These are phyloP conservation scores for Uropsilus gracilis DNA, from an alignment of 2,113 vertebrate genomes.

Conservation along the genomic window DNA sequence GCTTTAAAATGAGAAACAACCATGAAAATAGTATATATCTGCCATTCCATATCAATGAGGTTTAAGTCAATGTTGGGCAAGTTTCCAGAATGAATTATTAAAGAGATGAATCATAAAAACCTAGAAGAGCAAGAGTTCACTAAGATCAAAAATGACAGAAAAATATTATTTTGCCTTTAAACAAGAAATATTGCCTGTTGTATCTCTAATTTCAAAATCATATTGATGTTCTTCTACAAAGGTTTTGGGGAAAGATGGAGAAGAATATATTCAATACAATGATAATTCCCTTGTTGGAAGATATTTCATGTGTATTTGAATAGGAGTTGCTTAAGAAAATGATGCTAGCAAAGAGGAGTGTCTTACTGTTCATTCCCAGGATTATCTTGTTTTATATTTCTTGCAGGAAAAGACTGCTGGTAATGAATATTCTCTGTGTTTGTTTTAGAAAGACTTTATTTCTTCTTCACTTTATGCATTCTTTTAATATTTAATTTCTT, in stretches of 20 bases:
- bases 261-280: neutral
- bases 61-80: constrained; percentile 19
- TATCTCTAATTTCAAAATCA: neutral
- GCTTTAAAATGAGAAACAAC: neutral
- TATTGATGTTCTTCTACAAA: neutral
- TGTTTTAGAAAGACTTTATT: constrained; percentile 31
- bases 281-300: neutral
- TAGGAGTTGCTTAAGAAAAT: neutral
- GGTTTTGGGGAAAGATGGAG: neutral
- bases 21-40: neutral
- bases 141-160: neutral
- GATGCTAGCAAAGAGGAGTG: neutral
- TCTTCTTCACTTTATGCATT: neutral
- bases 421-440: neutral
- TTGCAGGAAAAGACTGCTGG: neutral
- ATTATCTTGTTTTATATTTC: neutral
- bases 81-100: constrained; percentile 43
- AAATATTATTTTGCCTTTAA: neutral
- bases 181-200: neutral
- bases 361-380: neutral
- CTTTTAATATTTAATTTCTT: too few species aligned
- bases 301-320: neutral
- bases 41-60: neutral
- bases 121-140: neutral
- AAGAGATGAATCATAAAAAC: constrained; percentile 13